Conservation (phyloP, 2,797 vertebrate genomes). For the Thunnus albacares region DNA sequence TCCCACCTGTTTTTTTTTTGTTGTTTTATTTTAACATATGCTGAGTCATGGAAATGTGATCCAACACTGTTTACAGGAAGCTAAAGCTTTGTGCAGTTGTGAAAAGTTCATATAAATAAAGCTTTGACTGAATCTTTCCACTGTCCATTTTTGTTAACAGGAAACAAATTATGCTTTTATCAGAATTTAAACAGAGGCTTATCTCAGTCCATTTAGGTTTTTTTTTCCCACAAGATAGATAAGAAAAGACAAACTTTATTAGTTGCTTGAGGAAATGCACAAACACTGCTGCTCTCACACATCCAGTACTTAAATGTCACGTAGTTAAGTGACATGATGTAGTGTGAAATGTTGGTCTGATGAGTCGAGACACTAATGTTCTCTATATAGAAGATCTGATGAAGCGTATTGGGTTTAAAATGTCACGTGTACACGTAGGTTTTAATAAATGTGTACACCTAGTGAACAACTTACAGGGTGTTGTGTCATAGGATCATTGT, state of each 20-base stretch:
- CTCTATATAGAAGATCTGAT: background rate
- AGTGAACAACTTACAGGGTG: background rate
- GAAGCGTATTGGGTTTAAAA: background rate
- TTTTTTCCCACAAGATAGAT: background rate
- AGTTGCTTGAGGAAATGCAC: background rate
- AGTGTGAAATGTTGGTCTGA: background rate
- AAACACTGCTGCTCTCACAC: background rate
- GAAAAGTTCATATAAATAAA: background rate
- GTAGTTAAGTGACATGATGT: background rate
- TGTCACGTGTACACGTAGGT: background rate
- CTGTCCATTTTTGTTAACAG: background rate
- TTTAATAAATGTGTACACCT: background rate
- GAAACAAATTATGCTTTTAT: background rate
- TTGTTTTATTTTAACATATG: background rate
- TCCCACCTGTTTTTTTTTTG: background rate
- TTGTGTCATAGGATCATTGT: background rate
- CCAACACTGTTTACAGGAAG: background rate
- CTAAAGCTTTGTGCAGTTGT: background rate
- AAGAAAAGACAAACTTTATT: slow-evolving; percentile 5
- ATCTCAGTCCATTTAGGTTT: background rate
- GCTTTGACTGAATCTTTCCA: background rate
- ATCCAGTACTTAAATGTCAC: background rate
- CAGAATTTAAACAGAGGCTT: background rate
- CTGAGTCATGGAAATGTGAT: slow-evolving; percentile 3
- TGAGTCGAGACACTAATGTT: background rate